Conservation (phyloP, 2,888 invertebrate species). For the Trisateles emortualis region DNA sequence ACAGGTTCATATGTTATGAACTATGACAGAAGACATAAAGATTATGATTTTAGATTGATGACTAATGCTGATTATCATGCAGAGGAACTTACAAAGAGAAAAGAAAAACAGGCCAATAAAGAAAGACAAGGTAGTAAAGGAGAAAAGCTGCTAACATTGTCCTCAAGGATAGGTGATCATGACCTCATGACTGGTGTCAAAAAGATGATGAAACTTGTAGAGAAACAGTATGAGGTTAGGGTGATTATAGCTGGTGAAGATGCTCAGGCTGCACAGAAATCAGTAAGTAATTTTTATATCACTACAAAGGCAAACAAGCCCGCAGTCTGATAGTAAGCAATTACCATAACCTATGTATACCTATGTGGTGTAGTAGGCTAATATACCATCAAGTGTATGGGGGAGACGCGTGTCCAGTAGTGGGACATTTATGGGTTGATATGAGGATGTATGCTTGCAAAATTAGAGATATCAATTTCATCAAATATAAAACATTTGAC, state of each 20-base stretch:
- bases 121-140: slow-evolving; percentile 82
- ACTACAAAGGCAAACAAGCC: too few species aligned
- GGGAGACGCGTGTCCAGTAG: too few species aligned
- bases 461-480: too few species aligned
- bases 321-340: too few species aligned
- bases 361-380: too few species aligned
- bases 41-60: slow-evolving; percentile 84
- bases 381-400: too few species aligned
- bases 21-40: too few species aligned
- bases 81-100: slow-evolving; percentile 86
- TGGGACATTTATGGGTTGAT: too few species aligned
- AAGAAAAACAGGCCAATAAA: slow-evolving; percentile 70
- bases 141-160: slow-evolving; percentile 88
- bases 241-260: slow-evolving; percentile 85
- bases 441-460: too few species aligned
- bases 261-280: slow-evolving; percentile 64
- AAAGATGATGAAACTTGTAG: slow-evolving; percentile 89
- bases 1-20: too few species aligned
- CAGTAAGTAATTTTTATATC: slow-evolving; percentile 54
- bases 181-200: slow-evolving; percentile 89
- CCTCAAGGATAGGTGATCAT: slow-evolving; percentile 88
- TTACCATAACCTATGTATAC: too few species aligned
- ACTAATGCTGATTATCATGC: slow-evolving; percentile 88
- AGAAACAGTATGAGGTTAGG: slow-evolving; percentile 89
- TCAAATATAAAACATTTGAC: too few species aligned